These are phyloP conservation scores for Drosophila meridiana DNA, from an alignment of 2,888 invertebrate genomes.

Conservation along the genomic window DNA sequence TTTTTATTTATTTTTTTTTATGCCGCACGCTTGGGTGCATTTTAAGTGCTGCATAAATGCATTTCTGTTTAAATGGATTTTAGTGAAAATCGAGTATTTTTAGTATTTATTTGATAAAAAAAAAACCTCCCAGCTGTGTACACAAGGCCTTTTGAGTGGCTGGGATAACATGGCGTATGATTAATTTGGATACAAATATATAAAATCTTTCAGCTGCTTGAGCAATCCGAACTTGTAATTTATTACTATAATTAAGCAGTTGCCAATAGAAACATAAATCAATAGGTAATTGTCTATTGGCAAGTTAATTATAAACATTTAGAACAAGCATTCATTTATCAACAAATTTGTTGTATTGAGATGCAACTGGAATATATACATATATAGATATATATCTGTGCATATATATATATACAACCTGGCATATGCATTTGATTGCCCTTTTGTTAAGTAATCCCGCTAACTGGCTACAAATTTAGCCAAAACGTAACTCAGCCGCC, in stretches of 20 bases:
- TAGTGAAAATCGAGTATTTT: neutral
- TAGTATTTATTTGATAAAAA: neutral
- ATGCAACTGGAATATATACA: neutral
- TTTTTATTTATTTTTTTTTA: conserved; percentile 17
- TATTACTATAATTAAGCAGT: conserved; percentile 8
- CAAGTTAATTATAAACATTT: conserved; percentile 9
- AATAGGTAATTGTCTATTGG: conserved; percentile 4
- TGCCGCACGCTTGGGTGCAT: conserved; percentile 7
- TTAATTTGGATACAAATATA: conserved; percentile 6
- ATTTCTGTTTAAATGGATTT: conserved; percentile 14
- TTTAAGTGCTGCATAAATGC: conserved; percentile 29
- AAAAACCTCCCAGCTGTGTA: neutral
- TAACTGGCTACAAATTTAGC: conserved; percentile 14
- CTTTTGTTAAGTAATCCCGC: conserved; percentile 12
- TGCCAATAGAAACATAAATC: neutral
- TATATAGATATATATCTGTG: neutral
- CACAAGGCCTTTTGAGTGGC: neutral
- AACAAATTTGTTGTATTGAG: conserved; percentile 4
- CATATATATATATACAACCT: neutral
- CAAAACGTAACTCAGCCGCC: conserved; percentile 4
- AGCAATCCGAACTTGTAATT: conserved; percentile 10
- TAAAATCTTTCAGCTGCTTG: conserved; percentile 9
- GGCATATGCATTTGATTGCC: conserved; percentile 17
- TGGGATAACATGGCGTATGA: neutral
- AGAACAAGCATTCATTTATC: conserved; percentile 4